Evolutionary conservation across 2,888 invertebrate genomes (phyloP), one percentile per base, ranked within the genome.

Genomic region (Pristionchus fissidentatus): DNA sequence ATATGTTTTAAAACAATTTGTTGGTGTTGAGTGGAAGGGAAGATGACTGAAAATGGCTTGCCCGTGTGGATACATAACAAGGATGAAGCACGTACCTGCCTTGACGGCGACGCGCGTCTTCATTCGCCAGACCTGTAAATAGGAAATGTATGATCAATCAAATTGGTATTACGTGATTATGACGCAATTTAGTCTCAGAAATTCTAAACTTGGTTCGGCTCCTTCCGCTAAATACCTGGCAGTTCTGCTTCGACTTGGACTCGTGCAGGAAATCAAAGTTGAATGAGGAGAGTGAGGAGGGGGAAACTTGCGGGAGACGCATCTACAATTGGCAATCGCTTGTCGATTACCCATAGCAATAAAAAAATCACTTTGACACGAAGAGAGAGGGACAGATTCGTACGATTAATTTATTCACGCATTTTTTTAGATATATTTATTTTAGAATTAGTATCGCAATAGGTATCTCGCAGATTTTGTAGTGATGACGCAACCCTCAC

Each of bases 111-210:
- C 92, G 22, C 91, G 70, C 0, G 91, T 91, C 84, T 92, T 92
- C 92, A 91, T 91, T 60, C 91, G 85, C 91, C 91, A 92, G 19
- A 91, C 89, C n/a, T n/a, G n/a, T n/a, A n/a, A n/a, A n/a, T n/a
- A n/a, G n/a, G 46, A n/a, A n/a, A n/a, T n/a, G n/a, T n/a, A n/a
- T n/a, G n/a, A n/a, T 84, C 82, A 75, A 49, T 49, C 52, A 10
- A 49, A 15, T 49, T 19, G 19, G 10, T 49, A 10, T 15, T 49
- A 15, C 26, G 8, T n/a, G 13, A 13, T 26, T n/a, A 62, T 13
- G 26, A 32, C 66, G 26, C 66, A 29, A n/a, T n/a, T n/a, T n/a
- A n/a, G n/a, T n/a, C n/a, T n/a, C n/a, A n/a, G n/a, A n/a, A n/a
- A n/a, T n/a, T n/a, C n/a, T n/a, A n/a, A n/a, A n/a, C n/a, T n/a